Evolutionary conservation across 2,888 invertebrate genomes (phyloP).

Genomic region (Pardosa pseudoannulata): DNA sequence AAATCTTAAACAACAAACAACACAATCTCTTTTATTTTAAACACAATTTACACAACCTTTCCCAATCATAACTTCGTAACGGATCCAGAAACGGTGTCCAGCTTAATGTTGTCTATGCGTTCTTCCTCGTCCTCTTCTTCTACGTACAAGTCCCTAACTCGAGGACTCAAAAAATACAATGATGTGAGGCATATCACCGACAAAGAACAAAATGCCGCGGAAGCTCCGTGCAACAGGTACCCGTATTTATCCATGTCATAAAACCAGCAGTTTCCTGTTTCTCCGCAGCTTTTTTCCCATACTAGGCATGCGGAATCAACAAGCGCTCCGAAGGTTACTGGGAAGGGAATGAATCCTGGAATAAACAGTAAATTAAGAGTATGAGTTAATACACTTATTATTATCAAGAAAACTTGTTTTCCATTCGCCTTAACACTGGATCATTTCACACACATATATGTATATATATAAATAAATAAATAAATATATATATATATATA

Average conservation of each 20-base stretch:
- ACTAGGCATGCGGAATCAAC: slow-evolving; percentile 73
- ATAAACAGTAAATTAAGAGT: background rate
- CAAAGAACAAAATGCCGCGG: slow-evolving; percentile 59
- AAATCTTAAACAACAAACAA: too few species aligned
- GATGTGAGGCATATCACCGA: slow-evolving; percentile 47
- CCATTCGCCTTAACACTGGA: too few species aligned
- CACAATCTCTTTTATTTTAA: too few species aligned
- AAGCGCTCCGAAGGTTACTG: slow-evolving; percentile 70
- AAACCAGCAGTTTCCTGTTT: slow-evolving; percentile 73
- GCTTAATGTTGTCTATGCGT: background rate
- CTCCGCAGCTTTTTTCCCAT: slow-evolving; percentile 73
- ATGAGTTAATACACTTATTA: too few species aligned
- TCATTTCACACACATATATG: too few species aligned
- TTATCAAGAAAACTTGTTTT: too few species aligned
- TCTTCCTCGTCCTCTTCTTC: slow-evolving; percentile 9
- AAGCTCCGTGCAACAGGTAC: slow-evolving; percentile 60
- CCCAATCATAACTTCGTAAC: background rate
- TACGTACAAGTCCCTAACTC: background rate
- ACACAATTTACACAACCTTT: too few species aligned
- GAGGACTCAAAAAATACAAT: slow-evolving; percentile 21
- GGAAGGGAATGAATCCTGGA: slow-evolving; percentile 72
- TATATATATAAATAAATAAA: too few species aligned
- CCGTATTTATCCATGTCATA: slow-evolving; percentile 71
- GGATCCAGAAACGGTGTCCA: slow-evolving; percentile 9
- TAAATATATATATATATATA: too few species aligned